Percentiles rank a stretch among this genome's conserved stretches.
These are phyloP conservation scores for Phthorimaea operculella DNA, from an alignment of 1,140 invertebrate species.

Conservation along the genomic window DNA sequence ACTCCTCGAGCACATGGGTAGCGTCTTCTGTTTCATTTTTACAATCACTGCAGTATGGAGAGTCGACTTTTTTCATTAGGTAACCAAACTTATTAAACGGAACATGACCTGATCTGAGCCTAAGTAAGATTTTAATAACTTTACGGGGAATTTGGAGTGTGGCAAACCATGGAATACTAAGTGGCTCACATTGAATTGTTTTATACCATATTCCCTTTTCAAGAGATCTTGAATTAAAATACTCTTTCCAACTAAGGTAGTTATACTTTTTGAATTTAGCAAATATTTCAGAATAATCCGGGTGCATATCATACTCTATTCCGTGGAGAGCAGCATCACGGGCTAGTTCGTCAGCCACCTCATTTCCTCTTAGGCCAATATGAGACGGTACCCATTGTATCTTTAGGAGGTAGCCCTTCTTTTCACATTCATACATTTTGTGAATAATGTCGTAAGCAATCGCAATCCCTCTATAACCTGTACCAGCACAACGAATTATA, in stretches of 20 bases:
- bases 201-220: slow-evolving; percentile 6
- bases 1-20: background rate
- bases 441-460: slow-evolving; percentile 15
- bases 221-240: slow-evolving; percentile 4
- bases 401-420: background rate
- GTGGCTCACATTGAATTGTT: slow-evolving; percentile 5
- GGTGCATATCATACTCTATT: background rate
- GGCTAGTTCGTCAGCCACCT: slow-evolving; percentile 14
- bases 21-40: background rate
- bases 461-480: slow-evolving; percentile 10
- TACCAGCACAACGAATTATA: slow-evolving; percentile 12
- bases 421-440: slow-evolving; percentile 2
- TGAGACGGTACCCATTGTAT: slow-evolving; percentile 19
- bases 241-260: slow-evolving; percentile 6
- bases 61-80: background rate
- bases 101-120: slow-evolving; percentile 1
- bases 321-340: background rate
- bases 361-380: slow-evolving; percentile 16
- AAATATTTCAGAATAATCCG: slow-evolving; percentile 1
- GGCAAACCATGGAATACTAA: slow-evolving; percentile 2
- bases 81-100: slow-evolving; percentile 1
- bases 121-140: background rate
- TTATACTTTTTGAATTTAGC: background rate
- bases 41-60: background rate
- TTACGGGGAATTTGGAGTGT: background rate